Conservation (phyloP, 2,113 vertebrate genomes). For the Tetrax tetrax region DNA sequence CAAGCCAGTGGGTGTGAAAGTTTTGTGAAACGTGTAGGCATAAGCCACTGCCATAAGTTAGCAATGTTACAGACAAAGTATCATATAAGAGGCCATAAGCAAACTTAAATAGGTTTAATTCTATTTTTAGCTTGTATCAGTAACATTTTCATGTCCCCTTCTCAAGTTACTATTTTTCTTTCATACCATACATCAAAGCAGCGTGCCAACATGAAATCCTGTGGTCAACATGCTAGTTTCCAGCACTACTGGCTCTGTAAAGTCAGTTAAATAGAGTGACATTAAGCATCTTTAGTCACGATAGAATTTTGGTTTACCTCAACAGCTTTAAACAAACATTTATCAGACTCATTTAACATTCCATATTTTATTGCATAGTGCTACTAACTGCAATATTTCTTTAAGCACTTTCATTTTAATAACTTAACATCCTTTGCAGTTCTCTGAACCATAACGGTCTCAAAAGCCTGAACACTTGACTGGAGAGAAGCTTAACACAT, state of each 20-base stretch:
- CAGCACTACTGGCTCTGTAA: background rate
- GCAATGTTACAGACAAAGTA: background rate
- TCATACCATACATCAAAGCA: background rate
- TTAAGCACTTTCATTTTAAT: slow-evolving; percentile 10
- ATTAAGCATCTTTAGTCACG: background rate
- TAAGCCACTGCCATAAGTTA: background rate
- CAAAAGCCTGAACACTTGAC: background rate
- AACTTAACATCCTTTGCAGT: background rate
- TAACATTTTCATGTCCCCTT: background rate
- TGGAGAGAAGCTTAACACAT: background rate
- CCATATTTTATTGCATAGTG: slow-evolving; percentile 7
- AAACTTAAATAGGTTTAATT: background rate
- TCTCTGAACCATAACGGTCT: background rate
- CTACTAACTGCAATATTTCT: background rate
- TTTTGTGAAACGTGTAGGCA: background rate
- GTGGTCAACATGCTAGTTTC: background rate
- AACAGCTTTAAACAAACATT: slow-evolving; percentile 20
- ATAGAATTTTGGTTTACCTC: slow-evolving; percentile 3
- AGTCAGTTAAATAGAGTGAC: background rate
- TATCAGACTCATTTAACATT: background rate
- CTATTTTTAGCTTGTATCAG: background rate
- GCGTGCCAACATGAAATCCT: background rate
- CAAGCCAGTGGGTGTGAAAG: background rate
- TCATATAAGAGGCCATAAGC: background rate
- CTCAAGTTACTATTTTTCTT: background rate